Percentiles rank a stretch among this genome's conserved stretches.
Evolutionary conservation across 2,113 vertebrate genomes (phyloP).

Genomic region (Sphyrna mokarran): DNA sequence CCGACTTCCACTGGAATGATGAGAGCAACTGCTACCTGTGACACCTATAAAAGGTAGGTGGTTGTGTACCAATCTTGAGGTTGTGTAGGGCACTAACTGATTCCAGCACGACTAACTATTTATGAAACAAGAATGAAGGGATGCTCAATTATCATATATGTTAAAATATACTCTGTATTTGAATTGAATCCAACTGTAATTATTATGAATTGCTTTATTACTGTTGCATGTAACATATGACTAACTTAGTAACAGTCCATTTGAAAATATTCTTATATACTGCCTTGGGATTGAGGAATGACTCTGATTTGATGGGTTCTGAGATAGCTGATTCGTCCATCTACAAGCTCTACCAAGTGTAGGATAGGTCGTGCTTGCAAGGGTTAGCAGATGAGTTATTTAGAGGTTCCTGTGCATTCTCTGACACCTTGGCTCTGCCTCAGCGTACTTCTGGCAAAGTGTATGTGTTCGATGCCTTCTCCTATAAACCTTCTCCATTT

Average conservation of each 20-base stretch:
- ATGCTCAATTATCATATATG: neutral
- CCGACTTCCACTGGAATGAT: neutral
- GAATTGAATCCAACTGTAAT: neutral
- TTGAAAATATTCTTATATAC: neutral
- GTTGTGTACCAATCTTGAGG: neutral
- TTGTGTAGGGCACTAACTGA: neutral
- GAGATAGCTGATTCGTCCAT: neutral
- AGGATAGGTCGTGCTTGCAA: neutral
- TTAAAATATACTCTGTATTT: neutral
- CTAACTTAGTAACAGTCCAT: neutral
- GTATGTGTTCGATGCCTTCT: neutral
- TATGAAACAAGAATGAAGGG: neutral
- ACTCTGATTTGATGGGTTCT: neutral
- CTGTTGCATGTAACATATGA: neutral
- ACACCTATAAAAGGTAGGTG: neutral
- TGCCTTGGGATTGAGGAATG: neutral
- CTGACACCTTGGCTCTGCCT: neutral
- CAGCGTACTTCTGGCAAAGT: neutral
- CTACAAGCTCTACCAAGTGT: neutral
- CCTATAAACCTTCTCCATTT: neutral
- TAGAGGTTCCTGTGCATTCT: neutral
- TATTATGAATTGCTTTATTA: neutral
- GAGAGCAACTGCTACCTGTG: neutral
- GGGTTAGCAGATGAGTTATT: neutral
- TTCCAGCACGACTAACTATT: neutral